Conservation (phyloP, 2,888 invertebrate species). For the Gerris lacustris region DNA sequence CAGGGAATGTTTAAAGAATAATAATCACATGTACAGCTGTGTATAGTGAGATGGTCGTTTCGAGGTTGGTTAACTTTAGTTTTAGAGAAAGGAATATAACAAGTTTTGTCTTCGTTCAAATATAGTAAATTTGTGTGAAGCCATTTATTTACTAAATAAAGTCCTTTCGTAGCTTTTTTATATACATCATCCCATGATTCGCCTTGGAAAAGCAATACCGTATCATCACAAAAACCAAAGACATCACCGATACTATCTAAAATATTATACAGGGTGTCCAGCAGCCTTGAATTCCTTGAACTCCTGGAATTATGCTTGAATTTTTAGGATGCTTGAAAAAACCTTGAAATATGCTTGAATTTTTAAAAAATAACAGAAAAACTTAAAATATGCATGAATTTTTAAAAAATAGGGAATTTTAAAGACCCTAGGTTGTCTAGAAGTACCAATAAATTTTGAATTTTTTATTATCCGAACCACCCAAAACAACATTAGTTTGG, state of each 20-base stretch:
- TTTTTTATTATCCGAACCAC: too few species aligned
- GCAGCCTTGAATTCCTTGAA: too few species aligned
- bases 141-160: conserved; percentile 5
- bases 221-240: conserved; percentile 10
- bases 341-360: too few species aligned
- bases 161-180: not conserved
- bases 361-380: too few species aligned
- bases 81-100: not conserved
- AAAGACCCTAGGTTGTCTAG: too few species aligned
- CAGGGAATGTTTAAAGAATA: not conserved
- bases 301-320: too few species aligned
- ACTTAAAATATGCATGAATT: too few species aligned
- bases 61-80: not conserved
- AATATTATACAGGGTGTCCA: too few species aligned
- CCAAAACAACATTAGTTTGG: too few species aligned
- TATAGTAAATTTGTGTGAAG: conserved; percentile 5
- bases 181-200: conserved; percentile 1
- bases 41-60: not conserved
- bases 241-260: conserved; percentile 2
- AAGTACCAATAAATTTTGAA: too few species aligned
- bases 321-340: too few species aligned
- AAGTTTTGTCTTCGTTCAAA: conserved; percentile 10
- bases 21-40: not conserved
- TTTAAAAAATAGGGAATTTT: too few species aligned
- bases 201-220: conserved; percentile 11